A percentile compares a stretch with the other conserved stretches of the same genome.
These are phyloP conservation scores for Apistogramma diplotaenia DNA, from an alignment of 2,113 vertebrate genomes.

Conservation along the genomic window DNA sequence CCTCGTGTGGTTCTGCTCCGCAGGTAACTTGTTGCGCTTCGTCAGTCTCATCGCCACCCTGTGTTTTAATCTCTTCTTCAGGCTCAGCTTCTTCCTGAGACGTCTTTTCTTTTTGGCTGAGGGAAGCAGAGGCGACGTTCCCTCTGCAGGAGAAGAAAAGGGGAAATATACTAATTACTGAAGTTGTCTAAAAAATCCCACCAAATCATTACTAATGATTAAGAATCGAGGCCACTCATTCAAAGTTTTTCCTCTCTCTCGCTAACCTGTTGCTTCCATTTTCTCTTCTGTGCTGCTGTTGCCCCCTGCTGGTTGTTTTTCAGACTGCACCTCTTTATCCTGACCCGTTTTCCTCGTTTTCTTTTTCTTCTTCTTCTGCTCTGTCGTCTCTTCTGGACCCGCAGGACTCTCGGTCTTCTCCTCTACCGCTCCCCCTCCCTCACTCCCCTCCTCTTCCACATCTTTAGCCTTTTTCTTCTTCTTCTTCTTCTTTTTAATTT, in stretches of 20 bases:
- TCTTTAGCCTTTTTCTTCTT: constrained; percentile 4
- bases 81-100: constrained; percentile 35
- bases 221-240: not conserved
- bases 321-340: not conserved
- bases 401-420: not conserved
- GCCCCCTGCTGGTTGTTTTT: constrained; percentile 36
- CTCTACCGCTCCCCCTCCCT: not conserved
- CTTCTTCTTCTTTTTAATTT: constrained; percentile 34
- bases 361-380: constrained; percentile 29
- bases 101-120: constrained; percentile 19
- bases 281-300: not conserved
- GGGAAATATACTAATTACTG: not conserved
- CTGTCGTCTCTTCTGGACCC: not conserved
- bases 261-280: constrained; percentile 17
- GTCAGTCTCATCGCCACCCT: not conserved
- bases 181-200: not conserved
- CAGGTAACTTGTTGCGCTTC: not conserved
- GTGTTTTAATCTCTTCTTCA: constrained; percentile 6
- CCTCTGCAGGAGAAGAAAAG: not conserved
- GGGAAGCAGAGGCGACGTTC: not conserved
- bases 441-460: not conserved
- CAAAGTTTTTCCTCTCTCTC: not conserved
- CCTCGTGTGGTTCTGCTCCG: not conserved
- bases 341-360: not conserved
- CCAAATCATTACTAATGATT: not conserved